phyloP scores from a whole-genome alignment of 2,888 invertebrate genomes.

The Aporophyla lueneburgensis region DNA sequence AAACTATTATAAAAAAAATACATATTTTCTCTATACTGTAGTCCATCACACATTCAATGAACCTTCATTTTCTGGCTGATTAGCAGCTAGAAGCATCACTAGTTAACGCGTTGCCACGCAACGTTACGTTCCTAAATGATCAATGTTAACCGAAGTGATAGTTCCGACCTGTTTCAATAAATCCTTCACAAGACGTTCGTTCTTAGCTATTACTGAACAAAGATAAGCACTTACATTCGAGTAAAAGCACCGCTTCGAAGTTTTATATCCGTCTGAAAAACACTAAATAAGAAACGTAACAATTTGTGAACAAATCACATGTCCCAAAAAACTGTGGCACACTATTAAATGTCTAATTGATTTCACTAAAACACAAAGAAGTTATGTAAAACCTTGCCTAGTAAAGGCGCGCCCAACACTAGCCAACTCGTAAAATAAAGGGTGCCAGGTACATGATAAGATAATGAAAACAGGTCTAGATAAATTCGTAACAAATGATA shows the following conservation, averaged over 20 bases:
- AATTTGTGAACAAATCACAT: conserved; percentile 49
- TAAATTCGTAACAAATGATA: conserved; percentile 87
- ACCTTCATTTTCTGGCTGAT: background rate
- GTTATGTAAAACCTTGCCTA: conserved; percentile 56
- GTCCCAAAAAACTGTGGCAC: conserved; percentile 38
- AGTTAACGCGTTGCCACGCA: background rate
- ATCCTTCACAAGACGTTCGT: conserved; percentile 18
- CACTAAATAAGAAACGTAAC: conserved; percentile 48
- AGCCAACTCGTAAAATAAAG: conserved; percentile 85
- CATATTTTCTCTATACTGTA: too few species aligned
- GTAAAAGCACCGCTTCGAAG: conserved; percentile 38
- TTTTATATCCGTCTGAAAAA: conserved; percentile 20
- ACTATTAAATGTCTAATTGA: conserved; percentile 30
- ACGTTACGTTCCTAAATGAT: background rate
- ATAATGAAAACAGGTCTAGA: conserved; percentile 90
- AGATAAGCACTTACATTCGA: conserved; percentile 67
- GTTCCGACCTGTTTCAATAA: conserved; percentile 4
- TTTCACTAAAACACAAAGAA: conserved; percentile 44
- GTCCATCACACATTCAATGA: too few species aligned
- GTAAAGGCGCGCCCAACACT: conserved; percentile 77
- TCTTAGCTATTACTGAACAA: conserved; percentile 7
- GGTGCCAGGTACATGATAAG: conserved; percentile 85
- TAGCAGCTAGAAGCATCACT: background rate
- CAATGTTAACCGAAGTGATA: background rate
- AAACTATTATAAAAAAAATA: too few species aligned